These are phyloP conservation scores for Corythoichthys haematopterus DNA, from an alignment of 2,113 vertebrate species.

Conservation along the genomic window DNA sequence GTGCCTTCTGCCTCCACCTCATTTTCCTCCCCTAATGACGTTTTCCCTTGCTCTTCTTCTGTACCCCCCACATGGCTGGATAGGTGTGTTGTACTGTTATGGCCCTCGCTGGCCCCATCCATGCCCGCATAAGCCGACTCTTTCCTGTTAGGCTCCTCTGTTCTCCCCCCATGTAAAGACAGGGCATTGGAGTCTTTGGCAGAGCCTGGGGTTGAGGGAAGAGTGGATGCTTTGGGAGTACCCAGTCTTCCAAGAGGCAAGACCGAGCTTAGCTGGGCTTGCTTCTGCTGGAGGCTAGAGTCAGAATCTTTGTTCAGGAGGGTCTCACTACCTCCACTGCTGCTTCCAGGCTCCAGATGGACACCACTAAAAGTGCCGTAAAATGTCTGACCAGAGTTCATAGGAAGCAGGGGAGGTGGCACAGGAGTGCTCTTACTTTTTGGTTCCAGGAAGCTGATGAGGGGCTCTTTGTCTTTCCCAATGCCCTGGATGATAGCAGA, in stretches of 20 bases:
- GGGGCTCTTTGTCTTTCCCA: slow-evolving; percentile 98
- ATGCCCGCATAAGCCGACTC: slow-evolving; percentile 75
- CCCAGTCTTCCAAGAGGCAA: slow-evolving; percentile 87
- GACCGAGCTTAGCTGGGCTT: slow-evolving; percentile 70
- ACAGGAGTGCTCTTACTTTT: slow-evolving; percentile 94
- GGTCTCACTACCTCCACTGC: slow-evolving; percentile 60
- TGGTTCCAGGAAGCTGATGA: slow-evolving; percentile 99
- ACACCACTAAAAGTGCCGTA: slow-evolving; percentile 98
- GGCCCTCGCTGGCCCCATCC: slow-evolving; percentile 71
- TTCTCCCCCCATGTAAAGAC: slow-evolving; percentile 73
- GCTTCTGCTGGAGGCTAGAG: slow-evolving; percentile 69
- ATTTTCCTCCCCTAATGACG: slow-evolving; percentile 85
- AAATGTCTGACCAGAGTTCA: slow-evolving; percentile 95
- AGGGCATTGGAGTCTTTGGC: slow-evolving; percentile 84
- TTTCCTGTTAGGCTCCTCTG: slow-evolving; percentile 74
- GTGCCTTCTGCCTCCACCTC: slow-evolving; percentile 79
- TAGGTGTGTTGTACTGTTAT: slow-evolving; percentile 58
- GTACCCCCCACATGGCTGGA: slow-evolving; percentile 74
- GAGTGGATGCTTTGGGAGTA: slow-evolving; percentile 77
- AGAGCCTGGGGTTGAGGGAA: slow-evolving; percentile 92
- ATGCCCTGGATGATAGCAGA: slow-evolving; percentile 99
- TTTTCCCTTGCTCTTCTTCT: slow-evolving; percentile 85
- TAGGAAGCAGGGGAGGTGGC: slow-evolving; percentile 85
- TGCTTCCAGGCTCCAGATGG: slow-evolving; percentile 85
- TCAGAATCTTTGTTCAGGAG: slow-evolving; percentile 75